A percentile compares a stretch with the other conserved stretches of the same genome.
These are phyloP conservation scores for Drosophila kokeensis DNA, from an alignment of 2,888 invertebrate genomes.

Conservation along the genomic window DNA sequence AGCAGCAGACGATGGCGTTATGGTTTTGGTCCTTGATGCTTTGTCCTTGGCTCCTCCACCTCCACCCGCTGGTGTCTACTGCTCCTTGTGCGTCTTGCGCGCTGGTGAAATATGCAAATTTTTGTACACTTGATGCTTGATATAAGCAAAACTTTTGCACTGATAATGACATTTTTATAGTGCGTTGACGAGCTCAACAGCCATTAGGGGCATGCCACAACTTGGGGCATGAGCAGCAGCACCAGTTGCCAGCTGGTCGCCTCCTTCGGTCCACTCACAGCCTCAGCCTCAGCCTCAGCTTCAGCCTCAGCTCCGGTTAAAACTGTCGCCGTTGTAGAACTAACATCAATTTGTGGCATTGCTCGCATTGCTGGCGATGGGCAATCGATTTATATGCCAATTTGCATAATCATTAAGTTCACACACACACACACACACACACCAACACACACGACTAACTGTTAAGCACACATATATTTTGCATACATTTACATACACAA, in stretches of 20 bases:
- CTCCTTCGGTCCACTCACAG: neutral
- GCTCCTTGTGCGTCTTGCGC: slow-evolving; percentile 40
- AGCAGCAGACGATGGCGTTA: slow-evolving; percentile 51
- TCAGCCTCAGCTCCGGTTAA: neutral
- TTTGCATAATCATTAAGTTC: slow-evolving; percentile 78
- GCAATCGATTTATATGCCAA: slow-evolving; percentile 77
- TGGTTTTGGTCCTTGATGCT: slow-evolving; percentile 18
- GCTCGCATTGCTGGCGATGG: slow-evolving; percentile 52
- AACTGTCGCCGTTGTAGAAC: slow-evolving; percentile 51
- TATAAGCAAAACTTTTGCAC: slow-evolving; percentile 73
- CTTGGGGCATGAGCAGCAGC: slow-evolving; percentile 38
- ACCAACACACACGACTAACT: slow-evolving; percentile 15
- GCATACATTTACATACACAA: slow-evolving; percentile 47
- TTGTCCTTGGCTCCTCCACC: neutral
- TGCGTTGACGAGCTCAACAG: slow-evolving; percentile 73
- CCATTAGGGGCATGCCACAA: slow-evolving; percentile 49
- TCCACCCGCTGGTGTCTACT: neutral
- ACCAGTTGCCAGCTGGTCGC: slow-evolving; percentile 13
- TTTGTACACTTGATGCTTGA: slow-evolving; percentile 62
- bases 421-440: slow-evolving; percentile 42
- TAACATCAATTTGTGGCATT: slow-evolving; percentile 62
- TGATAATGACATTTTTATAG: slow-evolving; percentile 80
- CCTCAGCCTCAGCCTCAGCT: neutral
- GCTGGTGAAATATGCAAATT: slow-evolving; percentile 62
- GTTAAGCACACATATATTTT: slow-evolving; percentile 52